These are phyloP conservation scores for Parasteatoda lunata DNA, from an alignment of 2,888 invertebrate species.

Conservation along the genomic window DNA sequence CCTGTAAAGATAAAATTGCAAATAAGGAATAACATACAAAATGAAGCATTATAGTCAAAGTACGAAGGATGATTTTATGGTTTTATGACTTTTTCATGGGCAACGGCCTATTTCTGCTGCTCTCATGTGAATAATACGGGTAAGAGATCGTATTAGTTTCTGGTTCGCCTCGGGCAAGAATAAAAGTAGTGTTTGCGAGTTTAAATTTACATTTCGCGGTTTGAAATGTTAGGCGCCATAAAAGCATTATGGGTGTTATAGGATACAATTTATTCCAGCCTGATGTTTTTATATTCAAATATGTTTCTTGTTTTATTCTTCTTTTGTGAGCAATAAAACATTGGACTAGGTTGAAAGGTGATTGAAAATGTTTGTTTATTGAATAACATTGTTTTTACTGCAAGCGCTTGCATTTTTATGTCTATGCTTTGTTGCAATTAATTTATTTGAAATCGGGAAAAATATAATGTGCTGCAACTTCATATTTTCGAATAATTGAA, in stretches of 20 bases:
- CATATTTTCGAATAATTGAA: too few species aligned
- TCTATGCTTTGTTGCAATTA: too few species aligned
- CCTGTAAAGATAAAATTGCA: conserved; percentile 32
- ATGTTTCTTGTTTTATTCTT: neutral
- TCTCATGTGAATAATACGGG: conserved; percentile 29
- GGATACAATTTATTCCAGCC: neutral
- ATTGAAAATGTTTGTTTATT: neutral
- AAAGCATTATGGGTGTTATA: conserved; percentile 31
- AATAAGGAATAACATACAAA: conserved; percentile 37
- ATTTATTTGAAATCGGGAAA: too few species aligned
- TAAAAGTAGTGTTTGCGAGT: conserved; percentile 30
- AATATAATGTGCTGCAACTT: too few species aligned
- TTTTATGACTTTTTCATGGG: conserved; percentile 45
- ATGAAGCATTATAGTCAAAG: conserved; percentile 39
- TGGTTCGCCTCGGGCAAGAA: neutral
- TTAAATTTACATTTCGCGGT: conserved; percentile 54
- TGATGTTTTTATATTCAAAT: neutral
- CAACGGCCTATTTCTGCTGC: conserved; percentile 27
- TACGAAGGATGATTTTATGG: conserved; percentile 37
- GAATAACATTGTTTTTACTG: too few species aligned
- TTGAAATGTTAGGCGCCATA: conserved; percentile 31
- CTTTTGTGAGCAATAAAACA: neutral
- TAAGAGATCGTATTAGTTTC: conserved; percentile 26
- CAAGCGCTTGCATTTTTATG: too few species aligned
- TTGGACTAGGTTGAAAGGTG: neutral